phyloP scores from a whole-genome alignment of 2,888 invertebrate species.

The Drosophila paranaensis region DNA sequence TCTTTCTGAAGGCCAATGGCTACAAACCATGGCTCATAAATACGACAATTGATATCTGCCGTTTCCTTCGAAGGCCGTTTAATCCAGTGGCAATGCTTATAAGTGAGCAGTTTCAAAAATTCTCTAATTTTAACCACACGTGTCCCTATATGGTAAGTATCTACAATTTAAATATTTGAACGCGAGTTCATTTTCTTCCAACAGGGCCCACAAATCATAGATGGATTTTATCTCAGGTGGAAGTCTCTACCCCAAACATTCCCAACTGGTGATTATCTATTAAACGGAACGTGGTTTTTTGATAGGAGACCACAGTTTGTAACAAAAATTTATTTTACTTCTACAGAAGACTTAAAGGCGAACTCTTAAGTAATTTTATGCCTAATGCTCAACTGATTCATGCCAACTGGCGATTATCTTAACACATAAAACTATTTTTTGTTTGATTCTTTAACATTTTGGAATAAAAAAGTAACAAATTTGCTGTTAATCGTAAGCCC shows the following conservation, averaged over 20 bases:
- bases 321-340: neutral
- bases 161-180: rapidly evolving
- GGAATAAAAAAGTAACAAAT: too few relatives aligned
- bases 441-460: too few relatives aligned
- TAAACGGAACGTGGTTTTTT: neutral
- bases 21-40: constrained; percentile 46
- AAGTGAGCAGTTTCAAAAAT: neutral
- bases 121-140: constrained; percentile 4
- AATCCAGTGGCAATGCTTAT: neutral
- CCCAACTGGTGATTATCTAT: neutral
- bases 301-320: neutral
- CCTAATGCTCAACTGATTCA: too few relatives aligned
- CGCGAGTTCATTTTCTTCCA: neutral
- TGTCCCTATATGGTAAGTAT: constrained; percentile 3
- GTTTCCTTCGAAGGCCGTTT: neutral
- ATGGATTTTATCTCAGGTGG: constrained; percentile 6
- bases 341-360: too few relatives aligned
- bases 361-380: too few relatives aligned
- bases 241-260: neutral
- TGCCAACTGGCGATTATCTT: too few relatives aligned
- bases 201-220: neutral
- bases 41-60: constrained; percentile 19
- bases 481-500: too few relatives aligned
- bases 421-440: too few relatives aligned
- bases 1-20: constrained; percentile 42